Evolutionary conservation across 2,888 invertebrate species (phyloP).

Genomic region (Strigamia transsilvanica): DNA sequence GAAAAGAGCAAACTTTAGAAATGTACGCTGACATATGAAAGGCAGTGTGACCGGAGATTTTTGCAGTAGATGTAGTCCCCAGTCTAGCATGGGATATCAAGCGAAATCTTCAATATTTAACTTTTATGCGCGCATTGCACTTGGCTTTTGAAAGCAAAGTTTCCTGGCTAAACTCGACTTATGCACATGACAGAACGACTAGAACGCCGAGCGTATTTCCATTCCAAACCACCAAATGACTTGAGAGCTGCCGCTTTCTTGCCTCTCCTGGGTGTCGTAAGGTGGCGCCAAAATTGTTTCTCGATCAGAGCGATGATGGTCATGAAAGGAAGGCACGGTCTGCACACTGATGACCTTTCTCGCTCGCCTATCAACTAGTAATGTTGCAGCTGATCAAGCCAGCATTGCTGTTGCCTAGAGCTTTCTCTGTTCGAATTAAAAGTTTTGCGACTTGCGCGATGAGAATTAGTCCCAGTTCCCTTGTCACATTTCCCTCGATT

Average conservation of each 20-base stretch:
- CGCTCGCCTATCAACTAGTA: constrained; percentile 39
- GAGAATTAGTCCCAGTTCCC: constrained; percentile 27
- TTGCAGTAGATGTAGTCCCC: not conserved
- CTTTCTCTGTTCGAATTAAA: not conserved
- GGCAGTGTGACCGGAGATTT: not conserved
- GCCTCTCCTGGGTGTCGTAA: constrained; percentile 29
- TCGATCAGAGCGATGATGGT: constrained; percentile 42
- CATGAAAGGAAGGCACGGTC: constrained; percentile 40
- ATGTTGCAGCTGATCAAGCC: constrained; percentile 14
- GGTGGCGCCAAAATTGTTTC: constrained; percentile 44
- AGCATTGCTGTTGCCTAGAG: not conserved
- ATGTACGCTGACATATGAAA: not conserved
- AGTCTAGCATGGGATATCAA: not conserved
- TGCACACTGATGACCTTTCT: constrained; percentile 35
- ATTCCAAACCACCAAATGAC: constrained; percentile 40
- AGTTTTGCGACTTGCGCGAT: constrained; percentile 33
- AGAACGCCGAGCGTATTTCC: constrained; percentile 34
- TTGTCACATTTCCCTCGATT: constrained; percentile 42
- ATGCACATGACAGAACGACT: constrained; percentile 44
- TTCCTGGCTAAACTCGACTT: constrained; percentile 33
- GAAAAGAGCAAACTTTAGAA: not conserved
- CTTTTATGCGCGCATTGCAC: constrained; percentile 38
- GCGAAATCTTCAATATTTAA: constrained; percentile 36
- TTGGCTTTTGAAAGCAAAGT: constrained; percentile 42
- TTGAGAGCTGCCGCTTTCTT: constrained; percentile 34